Evolutionary conservation across 2,797 vertebrate species (phyloP), one percentile per base, ranked within the genome.

Genomic region (Pangasius mekongensis): DNA sequence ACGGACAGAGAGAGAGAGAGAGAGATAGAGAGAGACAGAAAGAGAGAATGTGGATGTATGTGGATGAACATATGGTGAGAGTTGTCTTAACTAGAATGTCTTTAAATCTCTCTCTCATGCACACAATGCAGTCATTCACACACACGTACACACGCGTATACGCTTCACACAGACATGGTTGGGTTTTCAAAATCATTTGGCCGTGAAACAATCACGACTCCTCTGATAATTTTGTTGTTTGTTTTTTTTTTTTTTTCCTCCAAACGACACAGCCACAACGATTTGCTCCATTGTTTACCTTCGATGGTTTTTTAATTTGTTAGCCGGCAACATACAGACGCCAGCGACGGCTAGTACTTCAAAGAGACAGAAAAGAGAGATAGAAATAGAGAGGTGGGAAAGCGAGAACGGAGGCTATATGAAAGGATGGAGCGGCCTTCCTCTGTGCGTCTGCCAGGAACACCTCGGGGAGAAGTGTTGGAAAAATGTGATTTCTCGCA

Each of bases 261-360:
- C 91, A 91, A 89, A 91, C 87, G 91, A 92, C 87, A 91, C 49
- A 58, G 87, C 87, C 88, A 93, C 94, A 91, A 94, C 93, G 93
- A 94, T 94, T 92, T 92, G 76, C 86, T 39, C 86, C 87, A 93
- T 93, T 93, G 93, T 90, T 89, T 85, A 82, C 88, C 87, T 91
- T 93, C 92, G 91, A 43, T 18, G 49, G 22, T 74, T 76, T 14
- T 91, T 87, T 90, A 85, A 93, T 94, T 94, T 91, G 90, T 88
- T 92, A 89, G 88, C 90, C 92, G 92, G 92, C 92, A 95, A 94
- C 86, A 91, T 92, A 93, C 81, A 93, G 93, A 93, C 90, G 91
- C 95, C 84, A 94, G 94, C 94, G 93, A 96, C 96, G 95, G 96
- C 95, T 96, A 92, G 90, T 90, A 94, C 96, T 96, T 96, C 95